Base-by-base conservation (phyloP, 2,888 invertebrate species). In the Prosapia bicincta region DNA sequence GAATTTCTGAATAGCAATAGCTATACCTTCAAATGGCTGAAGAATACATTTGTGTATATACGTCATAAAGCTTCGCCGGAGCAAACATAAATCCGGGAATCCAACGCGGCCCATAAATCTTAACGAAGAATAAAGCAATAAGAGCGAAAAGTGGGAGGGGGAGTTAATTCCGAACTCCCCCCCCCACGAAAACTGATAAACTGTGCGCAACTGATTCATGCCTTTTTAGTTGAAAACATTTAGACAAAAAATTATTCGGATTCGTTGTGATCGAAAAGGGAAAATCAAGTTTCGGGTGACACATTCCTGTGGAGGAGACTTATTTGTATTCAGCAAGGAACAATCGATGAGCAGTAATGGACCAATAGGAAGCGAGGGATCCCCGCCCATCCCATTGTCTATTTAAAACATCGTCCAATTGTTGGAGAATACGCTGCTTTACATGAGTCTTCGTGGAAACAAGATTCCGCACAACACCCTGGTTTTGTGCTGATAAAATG, bases 91-190 rank as follows among this genome's bases (percentile, higher is more conserved):
- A 54, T 54, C 54, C 54, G 7, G 13, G 10, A 3, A 20, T 6
- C 54, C n/a, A 20, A 54, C n/a, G 10, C 20, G 20, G 20, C 20
- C 20, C 3, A 54, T 54, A 54, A 54, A 54, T 54, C 54, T 54
- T 54, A 54, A n/a, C n/a, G n/a, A 54, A 54, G 54, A 54, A 54
- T 54, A 54, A 54, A 54, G 54, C 54, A 54, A 54, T 54, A 54
- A 20, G 20, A n/a, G 20, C n/a, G 54, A 54, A 13, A n/a, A 5
- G 54, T 6, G 54, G 6, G 54, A 20, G 54, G 54, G 54, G 20
- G n/a, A 20, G 54, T 54, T 20, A 20, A 54, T 54, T 54, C 54
- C 3, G 20, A n/a, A n/a, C n/a, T n/a, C n/a, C n/a, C n/a, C n/a
- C n/a, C n/a, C n/a, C n/a, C n/a, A n/a, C n/a, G n/a, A 10, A 54